A percentile compares a stretch with the other conserved stretches of the same genome.
Conservation (phyloP, 2,113 vertebrate species). For the Morone chrysops region DNA sequence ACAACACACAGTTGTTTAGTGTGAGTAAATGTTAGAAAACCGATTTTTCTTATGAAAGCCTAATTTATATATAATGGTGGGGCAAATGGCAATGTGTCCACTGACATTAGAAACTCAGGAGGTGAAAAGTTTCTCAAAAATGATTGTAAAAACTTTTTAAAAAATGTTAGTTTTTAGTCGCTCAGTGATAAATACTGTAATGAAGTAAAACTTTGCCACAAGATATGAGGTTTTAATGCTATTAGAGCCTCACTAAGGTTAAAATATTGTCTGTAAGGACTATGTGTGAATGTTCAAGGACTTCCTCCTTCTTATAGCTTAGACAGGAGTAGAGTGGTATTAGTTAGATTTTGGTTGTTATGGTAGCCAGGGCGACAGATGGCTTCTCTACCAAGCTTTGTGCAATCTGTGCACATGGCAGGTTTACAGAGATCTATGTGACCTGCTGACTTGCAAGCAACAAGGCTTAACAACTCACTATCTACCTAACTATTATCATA, state of each 20-base stretch:
- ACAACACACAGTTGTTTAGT: background rate
- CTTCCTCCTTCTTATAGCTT: conserved; percentile 52
- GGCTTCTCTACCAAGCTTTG: conserved; percentile 55
- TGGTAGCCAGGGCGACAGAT: conserved; percentile 66
- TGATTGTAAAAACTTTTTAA: background rate
- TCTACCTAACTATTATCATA: background rate
- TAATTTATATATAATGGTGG: background rate
- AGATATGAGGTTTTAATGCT: conserved; percentile 4
- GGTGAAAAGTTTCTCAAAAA: background rate
- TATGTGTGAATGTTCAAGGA: conserved; percentile 30
- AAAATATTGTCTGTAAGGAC: conserved; percentile 18
- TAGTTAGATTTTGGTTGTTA: conserved; percentile 72
- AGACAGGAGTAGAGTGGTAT: conserved; percentile 53
- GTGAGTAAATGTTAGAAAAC: background rate
- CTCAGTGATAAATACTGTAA: background rate
- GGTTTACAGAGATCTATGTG: conserved; percentile 61
- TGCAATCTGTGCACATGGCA: conserved; percentile 61
- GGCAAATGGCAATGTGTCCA: background rate
- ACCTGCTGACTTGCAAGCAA: conserved; percentile 40
- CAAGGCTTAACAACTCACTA: too few relatives aligned
- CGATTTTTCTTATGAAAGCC: background rate
- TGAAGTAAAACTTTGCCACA: background rate
- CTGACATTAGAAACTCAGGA: background rate
- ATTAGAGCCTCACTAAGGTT: background rate
- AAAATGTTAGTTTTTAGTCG: background rate